Evolutionary conservation across 2,797 vertebrate genomes (phyloP).

Genomic region (Anguilla megastoma): DNA sequence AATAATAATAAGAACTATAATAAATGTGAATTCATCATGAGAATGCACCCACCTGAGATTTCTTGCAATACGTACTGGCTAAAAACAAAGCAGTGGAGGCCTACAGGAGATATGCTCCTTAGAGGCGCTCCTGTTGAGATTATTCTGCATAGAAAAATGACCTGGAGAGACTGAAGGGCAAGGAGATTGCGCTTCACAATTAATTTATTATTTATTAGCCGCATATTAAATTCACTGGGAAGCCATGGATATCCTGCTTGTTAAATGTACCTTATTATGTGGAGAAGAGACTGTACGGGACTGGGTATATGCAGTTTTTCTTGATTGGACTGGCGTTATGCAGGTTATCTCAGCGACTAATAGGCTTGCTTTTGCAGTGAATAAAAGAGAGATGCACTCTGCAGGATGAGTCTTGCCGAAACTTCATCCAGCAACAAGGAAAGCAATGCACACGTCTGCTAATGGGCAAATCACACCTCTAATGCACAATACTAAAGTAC

Average conservation of each 20-base stretch:
- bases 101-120: not conserved
- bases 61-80: not conserved
- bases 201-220: conserved; percentile 22
- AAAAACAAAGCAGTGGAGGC: conserved; percentile 10
- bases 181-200: not conserved
- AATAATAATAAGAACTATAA: conserved; percentile 17
- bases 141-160: not conserved
- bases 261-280: conserved; percentile 6
- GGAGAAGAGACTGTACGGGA: not conserved
- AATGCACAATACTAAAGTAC: conserved; percentile 1
- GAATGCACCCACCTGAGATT: conserved; percentile 2
- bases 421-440: not conserved
- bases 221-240: not conserved
- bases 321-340: not conserved
- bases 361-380: conserved; percentile 57
- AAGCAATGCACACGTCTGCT: not conserved
- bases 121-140: not conserved
- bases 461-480: conserved; percentile 21
- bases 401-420: conserved; percentile 41
- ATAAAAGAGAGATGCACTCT: conserved; percentile 57
- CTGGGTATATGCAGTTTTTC: conserved; percentile 1
- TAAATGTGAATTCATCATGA: conserved; percentile 24
- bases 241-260: not conserved
- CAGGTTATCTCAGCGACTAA: conserved; percentile 57
- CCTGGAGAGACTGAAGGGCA: not conserved